Evolutionary conservation across 2,888 invertebrate genomes (phyloP), one percentile per base, ranked within the genome.

Genomic region (Amphipoea lucens): DNA sequence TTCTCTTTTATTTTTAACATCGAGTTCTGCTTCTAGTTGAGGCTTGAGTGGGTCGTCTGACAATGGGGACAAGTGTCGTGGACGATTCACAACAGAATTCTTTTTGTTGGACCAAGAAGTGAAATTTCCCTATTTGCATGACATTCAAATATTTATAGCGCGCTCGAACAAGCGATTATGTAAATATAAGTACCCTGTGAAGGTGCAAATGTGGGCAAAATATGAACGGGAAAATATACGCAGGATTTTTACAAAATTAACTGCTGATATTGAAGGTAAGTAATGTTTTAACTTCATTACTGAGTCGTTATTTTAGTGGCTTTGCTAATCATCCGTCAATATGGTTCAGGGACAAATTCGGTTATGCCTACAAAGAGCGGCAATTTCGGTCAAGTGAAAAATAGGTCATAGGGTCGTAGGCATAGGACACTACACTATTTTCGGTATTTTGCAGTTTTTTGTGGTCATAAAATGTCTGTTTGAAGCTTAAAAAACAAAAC

Each of bases 31-130:
- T 75, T 74, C 81, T 86, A 76, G 91, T 92, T 74, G 77, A 85
- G 81, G 76, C 62, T 78, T 90, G 84, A 88, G 92, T 89, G 91
- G 91, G 81, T 65, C 85, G 90, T 83, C 90, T 84, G 78, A 91
- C 92, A 93, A 92, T 87, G 88, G 81, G 93, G 93, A 91, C 93
- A 92, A 94, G 94, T 86, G 90, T 78, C 81, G 88, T 88, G 87
- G 90, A 90, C 89, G 86, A 90, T 91, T 87, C 76, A 83, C 83
- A 85, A 86, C 86, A 83, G 85, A 91, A 93, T 88, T 90, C 88
- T 90, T 92, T 90, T 82, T 90, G 88, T 90, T 78, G 75, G 20
- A 74, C 79, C 73, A 74, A 82, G 82, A 86, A 87, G 73, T 40
- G 76, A 84, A 86, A 81, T 81, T 84, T 79, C 85, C 74, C 73